phyloP scores from a whole-genome alignment of 2,797 vertebrate species.

The Furcifer pardalis region DNA sequence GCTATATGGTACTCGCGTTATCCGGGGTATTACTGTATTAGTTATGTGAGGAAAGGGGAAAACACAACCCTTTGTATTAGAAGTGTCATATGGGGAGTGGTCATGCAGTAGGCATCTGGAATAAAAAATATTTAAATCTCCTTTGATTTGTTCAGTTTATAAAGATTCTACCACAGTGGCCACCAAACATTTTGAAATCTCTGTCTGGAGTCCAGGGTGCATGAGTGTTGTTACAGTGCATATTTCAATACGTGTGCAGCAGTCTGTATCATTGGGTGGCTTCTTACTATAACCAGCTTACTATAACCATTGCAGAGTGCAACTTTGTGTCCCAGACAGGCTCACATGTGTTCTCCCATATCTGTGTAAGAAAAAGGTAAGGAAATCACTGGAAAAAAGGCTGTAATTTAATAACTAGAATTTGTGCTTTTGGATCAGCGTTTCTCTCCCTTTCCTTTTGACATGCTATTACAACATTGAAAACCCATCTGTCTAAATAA shows the following conservation, averaged over 20 bases:
- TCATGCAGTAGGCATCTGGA: neutral
- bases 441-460: neutral
- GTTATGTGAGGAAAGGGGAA: neutral
- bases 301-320: no score
- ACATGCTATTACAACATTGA: neutral
- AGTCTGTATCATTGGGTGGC: neutral
- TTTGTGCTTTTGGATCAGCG: neutral
- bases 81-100: neutral
- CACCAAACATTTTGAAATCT: neutral
- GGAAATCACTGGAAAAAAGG: conserved; percentile 6
- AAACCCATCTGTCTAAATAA: neutral
- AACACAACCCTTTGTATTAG: neutral
- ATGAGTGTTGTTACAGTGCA: neutral
- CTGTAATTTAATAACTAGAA: neutral
- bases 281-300: neutral
- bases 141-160: neutral
- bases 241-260: neutral
- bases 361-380: neutral
- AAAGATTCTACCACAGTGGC: neutral
- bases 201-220: neutral
- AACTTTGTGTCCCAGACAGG: neutral
- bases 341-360: neutral
- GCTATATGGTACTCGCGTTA: no score
- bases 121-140: neutral
- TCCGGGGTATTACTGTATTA: no score